Evolutionary conservation across 2,113 vertebrate genomes (phyloP).

Genomic region (Orthonyx spaldingii): DNA sequence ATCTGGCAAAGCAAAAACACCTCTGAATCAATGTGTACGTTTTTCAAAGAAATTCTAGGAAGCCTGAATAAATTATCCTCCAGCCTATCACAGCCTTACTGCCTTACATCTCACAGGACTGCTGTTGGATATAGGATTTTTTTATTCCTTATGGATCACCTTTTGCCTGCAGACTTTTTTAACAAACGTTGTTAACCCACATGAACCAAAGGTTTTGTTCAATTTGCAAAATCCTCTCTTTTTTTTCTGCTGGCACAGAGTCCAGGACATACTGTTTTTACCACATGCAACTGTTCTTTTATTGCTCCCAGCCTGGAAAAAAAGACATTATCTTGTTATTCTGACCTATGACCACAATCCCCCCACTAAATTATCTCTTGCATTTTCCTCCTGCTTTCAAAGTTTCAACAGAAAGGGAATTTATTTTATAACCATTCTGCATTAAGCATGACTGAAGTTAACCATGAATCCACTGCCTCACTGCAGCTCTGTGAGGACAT

Average conservation of each 20-base stretch:
- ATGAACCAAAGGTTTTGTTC: neutral
- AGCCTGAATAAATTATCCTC: neutral
- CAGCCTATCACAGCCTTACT: neutral
- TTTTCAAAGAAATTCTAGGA: neutral
- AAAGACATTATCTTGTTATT: conserved; percentile 38
- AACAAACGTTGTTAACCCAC: neutral
- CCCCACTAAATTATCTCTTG: neutral
- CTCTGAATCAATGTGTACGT: neutral
- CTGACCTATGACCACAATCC: conserved; percentile 14
- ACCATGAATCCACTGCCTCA: neutral
- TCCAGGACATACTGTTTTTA: conserved; percentile 52
- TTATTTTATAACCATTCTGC: neutral
- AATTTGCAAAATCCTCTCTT: neutral
- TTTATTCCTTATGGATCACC: neutral
- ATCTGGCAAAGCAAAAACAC: neutral
- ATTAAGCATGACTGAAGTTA: neutral
- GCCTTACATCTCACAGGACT: neutral
- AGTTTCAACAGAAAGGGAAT: neutral
- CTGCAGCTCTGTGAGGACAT: neutral
- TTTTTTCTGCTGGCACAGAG: neutral
- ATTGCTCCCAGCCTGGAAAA: conserved; percentile 36
- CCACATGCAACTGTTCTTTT: conserved; percentile 38
- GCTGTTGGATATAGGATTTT: neutral
- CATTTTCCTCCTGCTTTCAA: conserved; percentile 1
- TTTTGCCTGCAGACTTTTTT: neutral